phyloP scores from a whole-genome alignment of 2,113 vertebrate species.

The Capra hircus region DNA sequence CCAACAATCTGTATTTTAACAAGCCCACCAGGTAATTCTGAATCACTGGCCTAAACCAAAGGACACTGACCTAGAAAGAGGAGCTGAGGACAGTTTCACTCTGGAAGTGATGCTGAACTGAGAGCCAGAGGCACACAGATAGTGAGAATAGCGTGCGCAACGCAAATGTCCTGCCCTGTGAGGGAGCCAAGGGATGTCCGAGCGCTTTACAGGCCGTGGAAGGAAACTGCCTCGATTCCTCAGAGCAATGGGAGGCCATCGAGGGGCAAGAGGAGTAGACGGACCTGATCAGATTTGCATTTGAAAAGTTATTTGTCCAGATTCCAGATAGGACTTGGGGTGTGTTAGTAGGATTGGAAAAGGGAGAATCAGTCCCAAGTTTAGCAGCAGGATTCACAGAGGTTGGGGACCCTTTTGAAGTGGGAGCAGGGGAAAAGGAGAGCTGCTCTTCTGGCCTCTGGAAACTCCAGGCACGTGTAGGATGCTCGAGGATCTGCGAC shows the following conservation, averaged over 20 bases:
- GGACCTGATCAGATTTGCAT: neutral
- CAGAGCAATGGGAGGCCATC: neutral
- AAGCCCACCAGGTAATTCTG: neutral
- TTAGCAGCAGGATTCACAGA: neutral
- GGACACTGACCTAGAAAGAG: neutral
- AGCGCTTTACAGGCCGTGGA: neutral
- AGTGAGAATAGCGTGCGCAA: neutral
- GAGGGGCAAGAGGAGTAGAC: neutral
- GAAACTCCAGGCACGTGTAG: accelerated
- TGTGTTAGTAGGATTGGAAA: neutral
- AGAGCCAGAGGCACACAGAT: neutral
- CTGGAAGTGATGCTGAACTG: neutral
- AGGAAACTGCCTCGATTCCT: neutral
- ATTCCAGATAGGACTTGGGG: neutral
- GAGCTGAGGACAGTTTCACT: neutral
- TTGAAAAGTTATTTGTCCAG: neutral
- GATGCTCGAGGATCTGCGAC: neutral
- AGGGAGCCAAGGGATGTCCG: neutral
- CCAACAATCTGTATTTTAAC: neutral
- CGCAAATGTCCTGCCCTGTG: neutral
- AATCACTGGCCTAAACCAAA: neutral
- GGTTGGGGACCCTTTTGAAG: neutral
- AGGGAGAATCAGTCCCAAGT: neutral
- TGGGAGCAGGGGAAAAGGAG: neutral
- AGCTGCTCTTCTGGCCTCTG: neutral